Percentiles rank a stretch among this genome's conserved stretches.
phyloP scores from a whole-genome alignment of 2,113 vertebrate species.

The Platysteira castanea region DNA sequence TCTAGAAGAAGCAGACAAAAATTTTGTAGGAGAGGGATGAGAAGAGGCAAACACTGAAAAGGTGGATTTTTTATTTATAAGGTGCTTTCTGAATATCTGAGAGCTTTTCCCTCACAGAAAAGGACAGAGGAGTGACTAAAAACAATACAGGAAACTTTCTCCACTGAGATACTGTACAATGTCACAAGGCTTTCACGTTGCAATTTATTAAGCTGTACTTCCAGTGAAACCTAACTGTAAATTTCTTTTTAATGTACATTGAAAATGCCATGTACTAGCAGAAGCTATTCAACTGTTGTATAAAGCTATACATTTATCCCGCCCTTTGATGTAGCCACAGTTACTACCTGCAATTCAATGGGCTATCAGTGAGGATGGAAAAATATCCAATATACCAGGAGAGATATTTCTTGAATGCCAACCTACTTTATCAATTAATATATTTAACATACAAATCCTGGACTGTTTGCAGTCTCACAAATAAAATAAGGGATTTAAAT shows the following conservation, averaged over 20 bases:
- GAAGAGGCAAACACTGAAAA: neutral
- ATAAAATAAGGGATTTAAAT: constrained; percentile 49
- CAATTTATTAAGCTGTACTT: neutral
- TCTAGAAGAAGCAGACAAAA: neutral
- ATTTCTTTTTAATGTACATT: neutral
- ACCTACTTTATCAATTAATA: constrained; percentile 32
- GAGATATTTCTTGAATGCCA: neutral
- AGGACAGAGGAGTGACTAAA: neutral
- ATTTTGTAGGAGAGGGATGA: neutral
- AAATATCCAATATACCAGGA: neutral
- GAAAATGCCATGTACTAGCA: neutral
- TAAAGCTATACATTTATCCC: neutral
- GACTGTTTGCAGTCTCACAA: constrained; percentile 42
- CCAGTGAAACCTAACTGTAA: neutral
- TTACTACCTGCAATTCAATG: constrained; percentile 5
- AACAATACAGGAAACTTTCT: neutral
- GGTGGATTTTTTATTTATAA: neutral
- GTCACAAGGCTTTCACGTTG: neutral
- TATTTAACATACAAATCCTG: constrained; percentile 43
- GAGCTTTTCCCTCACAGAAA: neutral
- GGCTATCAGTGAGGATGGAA: constrained; percentile 2
- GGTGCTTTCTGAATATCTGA: neutral
- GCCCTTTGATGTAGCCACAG: neutral
- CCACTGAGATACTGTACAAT: neutral
- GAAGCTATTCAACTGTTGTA: neutral